Conservation (phyloP, 2,888 invertebrate species). For the Parelbella ahira region DNA sequence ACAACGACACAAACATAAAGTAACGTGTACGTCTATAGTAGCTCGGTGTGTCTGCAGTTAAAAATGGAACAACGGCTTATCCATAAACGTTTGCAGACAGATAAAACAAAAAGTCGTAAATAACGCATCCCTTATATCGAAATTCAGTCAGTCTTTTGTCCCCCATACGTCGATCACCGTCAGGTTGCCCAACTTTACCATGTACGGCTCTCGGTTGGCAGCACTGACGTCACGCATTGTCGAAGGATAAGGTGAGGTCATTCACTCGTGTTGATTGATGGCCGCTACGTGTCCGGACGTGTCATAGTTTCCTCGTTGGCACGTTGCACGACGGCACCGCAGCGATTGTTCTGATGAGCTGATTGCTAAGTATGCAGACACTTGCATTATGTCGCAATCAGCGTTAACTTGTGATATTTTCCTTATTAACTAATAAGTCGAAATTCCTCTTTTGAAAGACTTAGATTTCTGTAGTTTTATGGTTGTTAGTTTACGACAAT, state of each 20-base stretch:
- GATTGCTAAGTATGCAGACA: slow-evolving; percentile 12
- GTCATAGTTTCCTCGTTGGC: slow-evolving; percentile 34
- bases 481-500: too few relatives aligned
- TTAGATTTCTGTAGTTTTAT: too few relatives aligned
- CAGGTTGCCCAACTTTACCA: slow-evolving; percentile 8
- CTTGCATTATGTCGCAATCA: slow-evolving; percentile 7
- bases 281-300: slow-evolving; percentile 44
- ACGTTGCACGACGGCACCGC: slow-evolving; percentile 28
- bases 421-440: too few relatives aligned
- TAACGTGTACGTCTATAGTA: slow-evolving; percentile 2
- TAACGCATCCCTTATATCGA: slow-evolving; percentile 23
- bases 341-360: slow-evolving; percentile 15
- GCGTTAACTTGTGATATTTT: too few relatives aligned
- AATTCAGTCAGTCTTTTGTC: slow-evolving; percentile 32
- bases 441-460: too few relatives aligned
- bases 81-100: slow-evolving; percentile 17
- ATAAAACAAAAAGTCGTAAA: slow-evolving; percentile 27
- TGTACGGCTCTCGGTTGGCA: slow-evolving; percentile 12
- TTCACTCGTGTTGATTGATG: slow-evolving; percentile 61
- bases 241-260: slow-evolving; percentile 50
- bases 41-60: slow-evolving; percentile 1
- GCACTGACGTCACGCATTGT: slow-evolving; percentile 44
- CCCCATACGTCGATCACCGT: slow-evolving; percentile 34
- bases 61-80: slow-evolving; percentile 17
- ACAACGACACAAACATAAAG: not conserved